Base-by-base conservation (phyloP, 2,113 vertebrate species). In the Orientallactaga bullata region DNA sequence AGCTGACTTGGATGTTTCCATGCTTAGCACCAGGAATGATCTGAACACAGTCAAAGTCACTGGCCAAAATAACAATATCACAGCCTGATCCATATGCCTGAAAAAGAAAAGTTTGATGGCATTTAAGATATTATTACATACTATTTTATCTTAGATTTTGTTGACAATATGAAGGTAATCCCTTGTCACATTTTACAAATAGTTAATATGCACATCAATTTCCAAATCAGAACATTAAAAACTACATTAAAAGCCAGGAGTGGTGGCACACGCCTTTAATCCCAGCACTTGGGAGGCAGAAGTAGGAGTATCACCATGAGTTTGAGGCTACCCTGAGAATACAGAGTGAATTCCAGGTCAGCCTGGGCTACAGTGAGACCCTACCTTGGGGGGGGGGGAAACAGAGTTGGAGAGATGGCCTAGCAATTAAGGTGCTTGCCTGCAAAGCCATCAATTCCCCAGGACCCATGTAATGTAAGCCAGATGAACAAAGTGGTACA, bases 1-100 rank as follows among this genome's bases (percentile, higher is more conserved):
- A 99, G 97, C 99, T 99, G 98, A 99, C 99, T 97, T 99, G 99
- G 96, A 99, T 99, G 98, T 99, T 99, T 94, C 99, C 99, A 98
- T 99, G 99, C 97, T 99, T 99, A 98, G 99, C 99, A 98, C 99
- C 99, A 0, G 99, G 99, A 98, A 99, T 99, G 97, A 99, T 99
- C 97, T 99, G 99, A 87, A 99, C 99, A 97, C 99, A 99, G 98
- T 99, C 99, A 96, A 99, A 99, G 98, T 99, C 99, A 96, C 98
- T 99, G 76, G 99, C 99, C 98, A 99, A 98, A 97, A 99, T 99
- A 95, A 99, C 99, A 61, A 99, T 99, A 96, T 99, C 99, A 97
- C 99, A 99, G 77, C 99, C 99, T 13, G 99, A 99, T 96, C 99
- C 99, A 58, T 99, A 99, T 3, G 99, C 99, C 99, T 99, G 97